Conservation (phyloP, 2,888 invertebrate genomes). For the Drosophila picticornis region DNA sequence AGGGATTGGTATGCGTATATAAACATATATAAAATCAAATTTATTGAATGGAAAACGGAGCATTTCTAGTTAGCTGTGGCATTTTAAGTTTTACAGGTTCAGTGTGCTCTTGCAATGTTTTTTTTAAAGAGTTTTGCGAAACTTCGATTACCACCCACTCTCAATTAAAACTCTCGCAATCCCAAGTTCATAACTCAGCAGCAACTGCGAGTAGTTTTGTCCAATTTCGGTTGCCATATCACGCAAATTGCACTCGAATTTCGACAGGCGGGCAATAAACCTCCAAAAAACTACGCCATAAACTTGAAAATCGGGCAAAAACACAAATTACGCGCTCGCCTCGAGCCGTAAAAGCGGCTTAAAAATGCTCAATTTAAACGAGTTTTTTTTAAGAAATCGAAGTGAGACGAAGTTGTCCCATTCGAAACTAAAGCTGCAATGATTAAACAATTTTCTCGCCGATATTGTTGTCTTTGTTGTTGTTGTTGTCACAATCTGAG, state of each 20-base stretch:
- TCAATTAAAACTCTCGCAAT: conserved; percentile 41
- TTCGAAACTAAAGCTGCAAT: conserved; percentile 73
- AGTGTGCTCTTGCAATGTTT: not conserved
- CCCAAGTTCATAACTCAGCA: conserved; percentile 27
- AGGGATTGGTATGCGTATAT: not conserved
- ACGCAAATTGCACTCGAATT: conserved; percentile 68
- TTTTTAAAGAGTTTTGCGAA: not conserved
- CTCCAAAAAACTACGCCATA: conserved; percentile 42
- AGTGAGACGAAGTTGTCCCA: conserved; percentile 41
- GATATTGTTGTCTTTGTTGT: conserved; percentile 4
- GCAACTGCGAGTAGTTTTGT: conserved; percentile 32
- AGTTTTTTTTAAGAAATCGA: conserved; percentile 52
- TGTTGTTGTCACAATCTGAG: conserved; percentile 22
- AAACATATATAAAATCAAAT: not conserved
- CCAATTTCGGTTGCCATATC: conserved; percentile 56
- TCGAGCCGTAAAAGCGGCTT: conserved; percentile 43
- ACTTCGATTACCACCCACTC: conserved; percentile 58
- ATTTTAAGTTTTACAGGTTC: not conserved
- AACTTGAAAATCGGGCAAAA: conserved; percentile 70
- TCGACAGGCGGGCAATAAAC: conserved; percentile 62
- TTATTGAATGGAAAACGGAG: not conserved
- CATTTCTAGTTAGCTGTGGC: not conserved
- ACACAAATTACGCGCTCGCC: conserved; percentile 37
- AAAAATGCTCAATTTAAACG: conserved; percentile 38
- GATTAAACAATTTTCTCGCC: conserved; percentile 74